Conservation (phyloP, 2,888 invertebrate species). For the Clistopyga incitator region DNA sequence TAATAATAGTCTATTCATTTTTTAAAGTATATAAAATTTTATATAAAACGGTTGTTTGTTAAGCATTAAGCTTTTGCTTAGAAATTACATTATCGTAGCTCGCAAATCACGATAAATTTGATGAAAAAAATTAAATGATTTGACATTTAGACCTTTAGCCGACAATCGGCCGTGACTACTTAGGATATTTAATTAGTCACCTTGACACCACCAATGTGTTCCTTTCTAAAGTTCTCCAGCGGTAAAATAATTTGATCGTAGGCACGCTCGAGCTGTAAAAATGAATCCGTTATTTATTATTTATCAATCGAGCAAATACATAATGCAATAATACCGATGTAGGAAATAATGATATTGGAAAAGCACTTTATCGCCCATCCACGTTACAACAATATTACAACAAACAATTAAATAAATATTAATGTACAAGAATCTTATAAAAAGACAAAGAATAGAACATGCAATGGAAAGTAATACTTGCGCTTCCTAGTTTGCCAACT, state of each 20-base stretch:
- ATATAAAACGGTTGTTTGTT: too few species aligned
- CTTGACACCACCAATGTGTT: constrained; percentile 97
- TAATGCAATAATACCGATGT: neutral
- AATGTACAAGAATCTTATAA: constrained; percentile 22
- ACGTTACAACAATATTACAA: constrained; percentile 5
- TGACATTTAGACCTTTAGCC: neutral
- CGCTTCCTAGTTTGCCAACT: constrained; percentile 73
- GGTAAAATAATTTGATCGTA: constrained; percentile 97
- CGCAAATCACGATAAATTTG: too few species aligned
- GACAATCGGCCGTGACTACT: neutral
- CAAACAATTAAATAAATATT: constrained; percentile 16
- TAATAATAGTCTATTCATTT: too few species aligned
- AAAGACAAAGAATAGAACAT: constrained; percentile 60
- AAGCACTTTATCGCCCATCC: neutral
- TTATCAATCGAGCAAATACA: neutral
- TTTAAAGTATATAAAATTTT: too few species aligned
- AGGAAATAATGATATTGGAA: neutral
- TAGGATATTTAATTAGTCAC: constrained; percentile 83
- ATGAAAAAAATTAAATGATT: too few species aligned
- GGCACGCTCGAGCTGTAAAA: constrained; percentile 93
- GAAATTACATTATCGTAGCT: too few species aligned
- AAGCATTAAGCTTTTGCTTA: too few species aligned
- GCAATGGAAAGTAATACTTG: constrained; percentile 72
- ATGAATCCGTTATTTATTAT: constrained; percentile 70
- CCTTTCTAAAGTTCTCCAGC: constrained; percentile 96